Conservation (phyloP, 2,888 invertebrate genomes). For the Ennomos erosarius region DNA sequence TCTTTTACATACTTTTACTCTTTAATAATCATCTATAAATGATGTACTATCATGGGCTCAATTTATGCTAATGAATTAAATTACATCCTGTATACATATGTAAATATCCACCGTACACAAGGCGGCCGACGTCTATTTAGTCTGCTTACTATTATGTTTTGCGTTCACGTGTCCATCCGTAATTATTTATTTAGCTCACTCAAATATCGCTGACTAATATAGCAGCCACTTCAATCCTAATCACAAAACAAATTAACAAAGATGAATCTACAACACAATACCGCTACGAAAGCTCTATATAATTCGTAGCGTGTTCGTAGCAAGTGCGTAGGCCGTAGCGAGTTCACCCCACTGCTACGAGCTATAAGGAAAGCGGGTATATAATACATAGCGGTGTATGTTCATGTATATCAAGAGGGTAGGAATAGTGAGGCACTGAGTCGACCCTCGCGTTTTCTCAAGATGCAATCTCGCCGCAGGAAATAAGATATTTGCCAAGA, state of each 20-base stretch:
- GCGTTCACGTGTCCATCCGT: too few species aligned
- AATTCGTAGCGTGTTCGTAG: conserved; percentile 50
- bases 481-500: conserved; percentile 86
- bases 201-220: conserved; percentile 2
- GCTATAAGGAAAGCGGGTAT: conserved; percentile 21
- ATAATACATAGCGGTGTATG: conserved; percentile 33
- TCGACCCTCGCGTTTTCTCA: conserved; percentile 84
- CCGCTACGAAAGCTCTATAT: conserved; percentile 39
- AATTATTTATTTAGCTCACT: too few species aligned
- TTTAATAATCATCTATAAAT: too few species aligned
- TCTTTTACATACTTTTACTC: too few species aligned
- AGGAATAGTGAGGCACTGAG: conserved; percentile 77
- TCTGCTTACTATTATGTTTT: too few species aligned
- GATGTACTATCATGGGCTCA: too few species aligned
- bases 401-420: conserved; percentile 52
- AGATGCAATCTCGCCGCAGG: conserved; percentile 86
- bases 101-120: too few species aligned
- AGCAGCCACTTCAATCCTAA: conserved; percentile 2
- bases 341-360: conserved; percentile 24
- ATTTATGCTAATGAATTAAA: too few species aligned
- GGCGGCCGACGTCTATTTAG: too few species aligned
- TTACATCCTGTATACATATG: too few species aligned
- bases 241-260: conserved; percentile 15
- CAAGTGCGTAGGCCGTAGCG: conserved; percentile 43
- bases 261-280: conserved; percentile 37